Conservation (phyloP, 2,797 vertebrate genomes). For the Lepus townsendii region DNA sequence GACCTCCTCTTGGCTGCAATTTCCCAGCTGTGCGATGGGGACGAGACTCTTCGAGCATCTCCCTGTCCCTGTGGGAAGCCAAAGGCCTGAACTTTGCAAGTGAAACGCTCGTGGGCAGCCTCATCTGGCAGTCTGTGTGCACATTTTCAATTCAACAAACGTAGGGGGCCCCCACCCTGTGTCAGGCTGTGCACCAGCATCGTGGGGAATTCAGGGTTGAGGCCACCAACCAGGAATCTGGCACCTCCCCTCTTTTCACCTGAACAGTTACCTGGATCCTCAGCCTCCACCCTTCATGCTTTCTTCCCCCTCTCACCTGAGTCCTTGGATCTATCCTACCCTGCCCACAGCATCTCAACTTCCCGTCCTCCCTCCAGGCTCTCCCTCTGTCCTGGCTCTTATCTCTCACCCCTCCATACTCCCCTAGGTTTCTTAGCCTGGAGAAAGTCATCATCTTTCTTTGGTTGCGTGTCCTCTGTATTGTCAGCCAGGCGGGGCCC, state of each 20-base stretch:
- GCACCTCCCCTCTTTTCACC: background rate
- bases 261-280: background rate
- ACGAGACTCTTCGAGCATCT: background rate
- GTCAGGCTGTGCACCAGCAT: background rate
- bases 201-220: background rate
- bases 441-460: background rate
- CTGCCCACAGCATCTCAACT: no score
- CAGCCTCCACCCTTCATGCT: background rate
- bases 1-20: background rate
- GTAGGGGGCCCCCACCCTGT: background rate
- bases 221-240: background rate
- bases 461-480: background rate
- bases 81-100: background rate
- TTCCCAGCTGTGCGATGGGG: background rate
- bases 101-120: background rate
- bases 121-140: background rate
- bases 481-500: background rate
- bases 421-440: constrained; percentile 26
- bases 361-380: background rate
- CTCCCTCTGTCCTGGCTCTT: background rate
- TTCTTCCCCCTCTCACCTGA: background rate
- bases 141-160: constrained; percentile 2
- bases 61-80: background rate
- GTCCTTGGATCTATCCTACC: background rate
- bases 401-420: background rate